phyloP scores from a whole-genome alignment of 2,888 invertebrate species.

The Drosophila longiperda region DNA sequence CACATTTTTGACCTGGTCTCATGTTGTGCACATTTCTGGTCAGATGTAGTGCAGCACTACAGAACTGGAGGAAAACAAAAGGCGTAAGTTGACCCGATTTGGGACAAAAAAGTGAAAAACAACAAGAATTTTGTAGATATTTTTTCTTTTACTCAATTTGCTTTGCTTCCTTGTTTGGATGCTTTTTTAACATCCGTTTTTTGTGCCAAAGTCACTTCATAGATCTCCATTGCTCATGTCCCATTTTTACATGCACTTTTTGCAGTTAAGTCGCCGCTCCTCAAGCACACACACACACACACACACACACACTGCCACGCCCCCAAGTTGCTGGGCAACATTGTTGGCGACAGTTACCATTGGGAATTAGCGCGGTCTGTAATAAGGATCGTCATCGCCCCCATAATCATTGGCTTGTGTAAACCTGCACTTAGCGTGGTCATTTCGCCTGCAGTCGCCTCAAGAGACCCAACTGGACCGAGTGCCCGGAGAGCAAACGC shows the following conservation, averaged over 20 bases:
- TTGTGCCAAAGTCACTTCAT: slow-evolving; percentile 46
- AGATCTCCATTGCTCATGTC: slow-evolving; percentile 38
- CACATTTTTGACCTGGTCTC: neutral
- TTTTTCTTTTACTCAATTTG: slow-evolving; percentile 59
- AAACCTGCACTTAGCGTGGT: slow-evolving; percentile 82
- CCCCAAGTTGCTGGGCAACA: slow-evolving; percentile 28
- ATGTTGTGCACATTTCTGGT: slow-evolving; percentile 10
- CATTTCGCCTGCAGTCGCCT: slow-evolving; percentile 67
- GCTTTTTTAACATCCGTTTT: slow-evolving; percentile 69
- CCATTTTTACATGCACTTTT: slow-evolving; percentile 57
- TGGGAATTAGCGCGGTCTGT: slow-evolving; percentile 80
- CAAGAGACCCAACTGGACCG: slow-evolving; percentile 28
- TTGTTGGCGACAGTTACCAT: slow-evolving; percentile 73
- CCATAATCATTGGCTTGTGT: slow-evolving; percentile 81
- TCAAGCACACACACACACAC: slow-evolving; percentile 2
- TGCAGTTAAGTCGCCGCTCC: slow-evolving; percentile 31
- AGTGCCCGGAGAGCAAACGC: slow-evolving; percentile 21
- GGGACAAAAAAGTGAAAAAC: slow-evolving; percentile 10
- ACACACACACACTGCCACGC: slow-evolving; percentile 13
- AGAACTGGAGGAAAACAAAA: slow-evolving; percentile 14
- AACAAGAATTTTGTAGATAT: slow-evolving; percentile 52
- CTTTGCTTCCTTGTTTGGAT: slow-evolving; percentile 68
- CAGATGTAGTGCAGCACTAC: slow-evolving; percentile 7
- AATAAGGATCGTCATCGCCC: slow-evolving; percentile 76
- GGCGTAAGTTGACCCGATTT: slow-evolving; percentile 31